Conservation (phyloP, 2,113 vertebrate species). For the Solenodon paradoxus region DNA sequence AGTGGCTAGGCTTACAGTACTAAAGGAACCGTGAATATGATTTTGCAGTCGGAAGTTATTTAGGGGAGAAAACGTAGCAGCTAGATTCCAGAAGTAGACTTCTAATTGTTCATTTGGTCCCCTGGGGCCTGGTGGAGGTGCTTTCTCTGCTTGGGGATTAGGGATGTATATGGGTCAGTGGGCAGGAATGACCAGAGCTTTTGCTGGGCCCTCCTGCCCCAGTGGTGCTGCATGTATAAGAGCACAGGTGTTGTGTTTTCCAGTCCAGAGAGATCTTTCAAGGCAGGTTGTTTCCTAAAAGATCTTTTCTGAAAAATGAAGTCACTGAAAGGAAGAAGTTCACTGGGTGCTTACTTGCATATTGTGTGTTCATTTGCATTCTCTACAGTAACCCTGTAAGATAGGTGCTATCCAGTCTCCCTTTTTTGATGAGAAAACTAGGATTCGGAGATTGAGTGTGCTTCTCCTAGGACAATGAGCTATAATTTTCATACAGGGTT, state of each 20-base stretch:
- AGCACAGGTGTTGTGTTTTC: not conserved
- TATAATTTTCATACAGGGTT: constrained; percentile 10
- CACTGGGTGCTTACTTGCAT: not conserved
- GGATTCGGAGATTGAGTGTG: not conserved
- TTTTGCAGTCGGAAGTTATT: not conserved
- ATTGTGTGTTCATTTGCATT: not conserved
- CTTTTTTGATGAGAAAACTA: not conserved
- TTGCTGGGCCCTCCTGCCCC: not conserved
- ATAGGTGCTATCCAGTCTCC: not conserved
- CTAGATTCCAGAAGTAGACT: not conserved
- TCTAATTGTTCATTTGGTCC: constrained; percentile 18
- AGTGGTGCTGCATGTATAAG: not conserved
- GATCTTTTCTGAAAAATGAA: not conserved
- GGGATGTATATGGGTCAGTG: constrained; percentile 16
- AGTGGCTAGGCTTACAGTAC: not conserved
- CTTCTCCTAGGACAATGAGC: not conserved
- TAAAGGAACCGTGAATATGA: not conserved
- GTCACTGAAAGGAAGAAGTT: not conserved
- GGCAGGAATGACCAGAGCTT: not conserved
- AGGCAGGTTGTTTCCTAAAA: not conserved
- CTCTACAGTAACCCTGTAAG: not conserved
- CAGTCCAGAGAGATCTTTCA: not conserved
- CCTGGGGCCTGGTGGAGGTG: not conserved
- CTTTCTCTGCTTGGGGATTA: constrained; percentile 26
- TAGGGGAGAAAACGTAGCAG: not conserved